Evolutionary conservation across 2,797 vertebrate genomes (phyloP).

Genomic region (Nasua narica): DNA sequence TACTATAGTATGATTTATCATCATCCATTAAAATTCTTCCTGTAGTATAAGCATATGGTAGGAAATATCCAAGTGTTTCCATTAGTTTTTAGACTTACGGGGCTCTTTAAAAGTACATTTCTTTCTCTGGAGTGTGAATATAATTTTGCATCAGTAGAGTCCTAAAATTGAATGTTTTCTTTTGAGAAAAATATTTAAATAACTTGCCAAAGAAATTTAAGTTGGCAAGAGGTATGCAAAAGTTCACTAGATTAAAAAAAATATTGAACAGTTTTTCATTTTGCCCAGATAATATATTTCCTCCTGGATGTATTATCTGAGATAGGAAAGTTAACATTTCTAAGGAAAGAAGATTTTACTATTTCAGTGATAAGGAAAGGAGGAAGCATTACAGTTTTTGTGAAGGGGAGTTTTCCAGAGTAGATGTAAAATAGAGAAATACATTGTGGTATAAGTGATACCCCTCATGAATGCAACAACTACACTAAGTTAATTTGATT

Average conservation of each 20-base stretch:
- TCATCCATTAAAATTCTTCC: background rate
- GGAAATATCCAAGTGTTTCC: background rate
- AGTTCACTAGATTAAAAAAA: background rate
- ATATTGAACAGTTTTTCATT: background rate
- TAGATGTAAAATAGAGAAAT: background rate
- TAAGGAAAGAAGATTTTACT: background rate
- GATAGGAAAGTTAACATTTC: background rate
- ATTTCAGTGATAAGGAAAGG: background rate
- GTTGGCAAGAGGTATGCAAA: background rate
- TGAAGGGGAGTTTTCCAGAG: background rate
- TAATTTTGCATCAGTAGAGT: background rate
- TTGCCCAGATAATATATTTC: background rate
- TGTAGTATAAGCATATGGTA: background rate
- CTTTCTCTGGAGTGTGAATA: background rate
- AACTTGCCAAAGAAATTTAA: constrained; percentile 26
- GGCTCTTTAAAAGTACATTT: background rate
- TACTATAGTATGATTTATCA: background rate
- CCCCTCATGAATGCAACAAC: background rate
- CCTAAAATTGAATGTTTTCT: background rate
- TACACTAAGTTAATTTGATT: background rate
- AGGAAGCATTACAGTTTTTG: background rate
- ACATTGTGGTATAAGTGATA: background rate
- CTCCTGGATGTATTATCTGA: background rate
- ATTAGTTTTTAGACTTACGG: background rate
- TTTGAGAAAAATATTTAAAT: constrained; percentile 30